Base-by-base conservation (phyloP, 1,140 invertebrate genomes). In the Drosophila sucinea region DNA sequence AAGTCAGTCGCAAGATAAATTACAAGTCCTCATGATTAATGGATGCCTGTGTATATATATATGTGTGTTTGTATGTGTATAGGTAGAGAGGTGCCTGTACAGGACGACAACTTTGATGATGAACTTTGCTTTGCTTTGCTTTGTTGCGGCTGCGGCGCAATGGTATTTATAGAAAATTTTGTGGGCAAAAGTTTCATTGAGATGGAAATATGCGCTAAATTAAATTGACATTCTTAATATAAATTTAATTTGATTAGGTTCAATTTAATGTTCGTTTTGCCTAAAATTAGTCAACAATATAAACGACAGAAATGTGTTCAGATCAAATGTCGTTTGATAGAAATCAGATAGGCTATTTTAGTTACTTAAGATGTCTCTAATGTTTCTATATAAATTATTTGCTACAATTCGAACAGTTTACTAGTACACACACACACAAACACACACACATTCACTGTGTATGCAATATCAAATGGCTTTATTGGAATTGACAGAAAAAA, bases 1-100 rank as follows among this genome's bases (percentile, higher is more conserved):
- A 80, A 68, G 73, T 65, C 70, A 77, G 71, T 67, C 55, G 62
- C 66, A 84, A 89, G 84, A 89, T 89, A 89, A 89, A 89, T 89
- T 89, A 89, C 84, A 78, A 60, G 84, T 70, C 74, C 67, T 67
- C 77, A 81, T 89, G 84, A 89, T 89, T 89, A 89, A 89, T 89
- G 84, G 70, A 60, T 58, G 56, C 30, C 30, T 56, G 60, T 40
- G n/a, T 6, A 44, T 17, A 51, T 29, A 10, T 23, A 23, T 23
- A 7, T 44, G 25, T 2, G 23, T 47, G 25, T 25, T 2, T 6
- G 10, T 27, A 47, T 47, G 8, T 8, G 17, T n/a, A 44, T 10
- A 62, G 44, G 25, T 35, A 33, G 17, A 17, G 17, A 17, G 17
- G 17, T 17, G 0, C 17, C 17, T 17, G 17, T 17, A 17, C 17